Conservation (phyloP, 2,113 vertebrate genomes). For the Syngnathus typhle region DNA sequence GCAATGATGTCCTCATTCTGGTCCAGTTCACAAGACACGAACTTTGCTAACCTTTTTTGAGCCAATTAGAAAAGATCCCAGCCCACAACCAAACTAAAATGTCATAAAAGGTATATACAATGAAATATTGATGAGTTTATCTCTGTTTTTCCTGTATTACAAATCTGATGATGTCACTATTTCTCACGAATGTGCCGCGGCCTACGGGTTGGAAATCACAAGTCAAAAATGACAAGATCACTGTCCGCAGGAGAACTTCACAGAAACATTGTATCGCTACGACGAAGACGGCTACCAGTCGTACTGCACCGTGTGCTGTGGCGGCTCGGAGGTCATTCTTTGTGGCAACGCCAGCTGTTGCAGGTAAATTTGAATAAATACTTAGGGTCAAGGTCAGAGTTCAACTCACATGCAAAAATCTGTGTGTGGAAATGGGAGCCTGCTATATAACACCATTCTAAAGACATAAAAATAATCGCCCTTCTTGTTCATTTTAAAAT, state of each 20-base stretch:
- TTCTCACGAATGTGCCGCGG: too few relatives aligned
- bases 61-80: background rate
- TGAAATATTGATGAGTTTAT: background rate
- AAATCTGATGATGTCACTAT: too few relatives aligned
- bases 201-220: too few relatives aligned
- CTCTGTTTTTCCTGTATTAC: too few relatives aligned
- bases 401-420: too few relatives aligned
- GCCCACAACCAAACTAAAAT: background rate
- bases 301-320: constrained; percentile 89
- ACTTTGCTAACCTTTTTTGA: constrained; percentile 7
- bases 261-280: constrained; percentile 87
- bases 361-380: constrained; percentile 62
- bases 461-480: too few relatives aligned
- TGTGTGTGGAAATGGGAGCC: too few relatives aligned
- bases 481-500: background rate
- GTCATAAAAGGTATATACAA: background rate
- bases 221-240: background rate
- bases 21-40: constrained; percentile 6
- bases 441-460: too few relatives aligned
- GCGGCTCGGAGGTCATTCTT: constrained; percentile 81
- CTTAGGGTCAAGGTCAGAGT: too few relatives aligned
- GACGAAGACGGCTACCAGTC: constrained; percentile 94
- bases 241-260: constrained; percentile 79
- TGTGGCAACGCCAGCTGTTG: constrained; percentile 87
- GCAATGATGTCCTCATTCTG: constrained; percentile 18